Evolutionary conservation across 2,797 vertebrate species (phyloP).

Genomic region (Dicrostonyx torquatus): DNA sequence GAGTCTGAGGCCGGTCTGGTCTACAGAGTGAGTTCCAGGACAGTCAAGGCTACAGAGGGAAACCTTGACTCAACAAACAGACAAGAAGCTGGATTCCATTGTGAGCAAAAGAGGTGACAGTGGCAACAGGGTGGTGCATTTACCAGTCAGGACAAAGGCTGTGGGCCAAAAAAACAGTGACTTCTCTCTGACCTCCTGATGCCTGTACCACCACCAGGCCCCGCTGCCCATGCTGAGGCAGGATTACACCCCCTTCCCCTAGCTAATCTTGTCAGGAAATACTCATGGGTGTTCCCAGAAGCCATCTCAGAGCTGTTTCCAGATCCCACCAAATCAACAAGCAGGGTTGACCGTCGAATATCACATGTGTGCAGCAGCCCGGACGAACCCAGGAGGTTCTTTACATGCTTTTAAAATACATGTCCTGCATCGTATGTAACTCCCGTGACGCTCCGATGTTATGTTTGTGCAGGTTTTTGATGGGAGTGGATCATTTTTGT

Average conservation of each 20-base stretch:
- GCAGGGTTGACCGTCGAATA: background rate
- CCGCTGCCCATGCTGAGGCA: background rate
- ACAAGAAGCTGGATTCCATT: background rate
- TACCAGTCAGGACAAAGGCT: background rate
- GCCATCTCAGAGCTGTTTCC: background rate
- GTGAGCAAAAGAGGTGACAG: background rate
- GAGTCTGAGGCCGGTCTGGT: background rate
- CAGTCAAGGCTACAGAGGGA: background rate
- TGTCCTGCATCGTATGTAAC: background rate
- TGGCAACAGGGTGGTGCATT: background rate
- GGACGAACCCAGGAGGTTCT: background rate
- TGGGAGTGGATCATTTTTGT: conserved; percentile 97
- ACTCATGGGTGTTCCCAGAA: background rate
- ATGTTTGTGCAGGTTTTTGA: conserved; percentile 94
- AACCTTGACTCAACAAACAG: background rate
- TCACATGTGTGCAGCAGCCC: background rate
- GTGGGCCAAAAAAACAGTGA: background rate
- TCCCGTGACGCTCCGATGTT: conserved; percentile 30
- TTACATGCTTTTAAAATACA: background rate
- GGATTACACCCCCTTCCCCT: no score
- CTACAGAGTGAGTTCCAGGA: background rate
- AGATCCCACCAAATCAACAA: background rate
- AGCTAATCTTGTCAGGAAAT: background rate
- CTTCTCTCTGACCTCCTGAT: background rate
- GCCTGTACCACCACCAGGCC: background rate